Base-by-base conservation (phyloP, 2,113 vertebrate species). In the Seriola rivoliana region DNA sequence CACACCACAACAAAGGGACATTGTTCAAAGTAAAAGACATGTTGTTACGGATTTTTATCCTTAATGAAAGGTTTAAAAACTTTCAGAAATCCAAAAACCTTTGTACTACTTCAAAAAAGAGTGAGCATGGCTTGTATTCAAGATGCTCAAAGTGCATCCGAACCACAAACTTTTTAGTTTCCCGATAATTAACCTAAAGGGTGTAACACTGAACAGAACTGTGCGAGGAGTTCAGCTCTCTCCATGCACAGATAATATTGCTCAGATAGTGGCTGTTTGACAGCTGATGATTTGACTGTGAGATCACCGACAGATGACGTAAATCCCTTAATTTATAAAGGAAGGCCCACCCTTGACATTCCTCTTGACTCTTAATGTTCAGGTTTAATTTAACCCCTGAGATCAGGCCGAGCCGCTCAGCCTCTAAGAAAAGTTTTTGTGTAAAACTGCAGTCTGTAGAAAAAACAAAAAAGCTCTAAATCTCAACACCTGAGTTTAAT, bases 401-500 rank as follows among this genome's bases (percentile, higher is more conserved):
- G 8, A 67, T 62, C 48, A 54, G 32, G 2, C 17, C 58, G 34
- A 29, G 29, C 29, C 2, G 29, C 29, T 29, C 29, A 29, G 29
- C 29, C 29, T 29, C 29, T 29, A 14, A 60, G 44, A 55, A 52
- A 55, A 52, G 1, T 54, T 74, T 78, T n/a, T 40, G 57, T 69
- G 13, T 59, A 23, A 50, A 46, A 55, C 32, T 19, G 1, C 40
- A n/a, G 21, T 46, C 55, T 32, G 55, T 8, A 14, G 44, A 40
- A 32, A 54, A 29, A 38, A 57, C 21, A 8, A n/a, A 52, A 16
- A 19, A 72, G 36, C 29, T 29, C 38, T 32, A n/a, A 69, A 60
- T 48, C 50, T 44, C 21, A 38, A 36, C 57, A 78, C 69, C 48
- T 74, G 69, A 69, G 17, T 36, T 5, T 52, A 5, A 72, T 85